Base-by-base conservation (phyloP, 2,113 vertebrate species). In the Genyomyrus donnyi region DNA sequence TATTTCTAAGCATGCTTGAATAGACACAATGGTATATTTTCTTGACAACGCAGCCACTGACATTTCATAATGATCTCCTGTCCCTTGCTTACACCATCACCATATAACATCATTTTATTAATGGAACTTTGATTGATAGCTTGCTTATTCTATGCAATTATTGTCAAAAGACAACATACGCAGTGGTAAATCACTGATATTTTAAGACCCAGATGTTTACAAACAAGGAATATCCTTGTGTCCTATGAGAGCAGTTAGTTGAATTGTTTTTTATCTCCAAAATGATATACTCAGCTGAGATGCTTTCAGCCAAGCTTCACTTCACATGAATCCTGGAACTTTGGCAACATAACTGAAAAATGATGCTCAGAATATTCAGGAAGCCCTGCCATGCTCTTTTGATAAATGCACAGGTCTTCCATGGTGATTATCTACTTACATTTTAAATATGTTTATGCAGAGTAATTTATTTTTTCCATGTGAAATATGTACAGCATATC, bases 211-310 rank as follows among this genome's bases (percentile, higher is more conserved):
- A 21, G 66, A 19, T n/a, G 77, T 88, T 70, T 88, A 45, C 35
- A 42, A 46, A 48, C 50, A 66, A 87, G 90, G 74, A 87, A 88
- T 74, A 46, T 70, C 62, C n/a, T 70, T 70, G 9, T 88, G 53
- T 15, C 48, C 49, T 88, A 52, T 80, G 85, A 46, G 62, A 88
- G 31, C 56, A 80, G 31, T 77, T 88, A 83, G 88, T 88, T 66
- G 86, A 88, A 62, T 46, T 88, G 49, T 27, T 90, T 56, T 84
- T 45, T 70, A 58, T 88, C 66, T 83, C 70, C 80, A 88, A 80
- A 46, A 83, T 88, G 70, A 88, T 56, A 90, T 48, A 88, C 74
- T 52, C 46, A 80, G 70, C 70, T 31, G 70, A 80, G 70, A 53
- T 58, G 24, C 49, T 53, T 77, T 88, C 87, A 80, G 85, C 53